These are phyloP conservation scores for Scaptomyza polygonia DNA, from an alignment of 2,888 invertebrate genomes.

Conservation along the genomic window DNA sequence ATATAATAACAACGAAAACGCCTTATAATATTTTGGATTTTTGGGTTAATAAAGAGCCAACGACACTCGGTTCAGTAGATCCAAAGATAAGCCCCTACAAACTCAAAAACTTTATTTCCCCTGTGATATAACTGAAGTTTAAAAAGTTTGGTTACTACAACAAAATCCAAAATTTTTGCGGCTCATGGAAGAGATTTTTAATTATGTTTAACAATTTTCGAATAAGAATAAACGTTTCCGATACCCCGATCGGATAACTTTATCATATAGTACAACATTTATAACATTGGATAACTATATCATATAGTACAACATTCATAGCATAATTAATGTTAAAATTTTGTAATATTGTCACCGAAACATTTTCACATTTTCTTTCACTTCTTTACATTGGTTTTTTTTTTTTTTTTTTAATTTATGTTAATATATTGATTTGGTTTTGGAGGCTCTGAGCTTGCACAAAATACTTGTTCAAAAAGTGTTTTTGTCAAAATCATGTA, in stretches of 20 bases:
- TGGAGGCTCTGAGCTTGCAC: conserved; percentile 20
- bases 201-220: conserved; percentile 26
- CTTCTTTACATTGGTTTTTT: background rate
- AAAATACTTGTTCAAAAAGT: conserved; percentile 69
- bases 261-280: conserved; percentile 37
- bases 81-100: too few relatives aligned
- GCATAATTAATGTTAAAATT: conserved; percentile 39
- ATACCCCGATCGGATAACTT: conserved; percentile 9
- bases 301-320: conserved; percentile 56
- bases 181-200: conserved; percentile 11
- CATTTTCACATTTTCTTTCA: conserved; percentile 42
- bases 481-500: conserved; percentile 24
- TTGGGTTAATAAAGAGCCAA: too few relatives aligned
- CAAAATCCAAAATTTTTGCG: background rate
- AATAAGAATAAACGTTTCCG: conserved; percentile 28
- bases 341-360: conserved; percentile 69
- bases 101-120: too few relatives aligned
- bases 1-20: background rate
- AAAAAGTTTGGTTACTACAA: background rate
- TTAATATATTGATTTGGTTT: conserved; percentile 19
- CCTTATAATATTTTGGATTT: too few relatives aligned
- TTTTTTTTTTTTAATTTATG: background rate
- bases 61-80: too few relatives aligned
- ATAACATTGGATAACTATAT: conserved; percentile 35
- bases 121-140: too few relatives aligned